Base-by-base conservation (phyloP, 2,797 vertebrate species). In the Danio tinwini region DNA sequence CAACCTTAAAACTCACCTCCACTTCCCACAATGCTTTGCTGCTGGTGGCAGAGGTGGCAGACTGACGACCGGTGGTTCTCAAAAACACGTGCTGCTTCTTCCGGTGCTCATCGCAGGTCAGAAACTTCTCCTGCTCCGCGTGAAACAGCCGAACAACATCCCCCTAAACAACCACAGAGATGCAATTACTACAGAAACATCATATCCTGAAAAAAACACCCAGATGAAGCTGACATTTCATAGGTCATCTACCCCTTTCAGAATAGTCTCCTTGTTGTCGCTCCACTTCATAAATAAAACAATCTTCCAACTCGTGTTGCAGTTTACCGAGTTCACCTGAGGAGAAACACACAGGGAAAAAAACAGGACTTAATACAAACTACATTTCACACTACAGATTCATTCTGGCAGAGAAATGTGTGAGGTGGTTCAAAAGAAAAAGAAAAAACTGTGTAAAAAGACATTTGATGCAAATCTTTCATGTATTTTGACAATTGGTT, bases 221-320 rank as follows among this genome's bases (percentile, higher is more conserved):
- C 8, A 5, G n/a, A 55, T 39, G 2, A 7, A 7, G 5, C 29
- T 10, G 11, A 17, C 5, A 44, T 42, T 16, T 21, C 13, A 73
- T 7, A 16, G 0, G 5, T 12, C 63, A 72, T 68, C 12, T 81
- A 99, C 97, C 93, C 97, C 97, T 92, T 99, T 99, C 2, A 99
- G 90, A 82, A 98, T 95, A 85, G 95, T 92, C 40, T 99, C 97
- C 86, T 98, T 97, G 88, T 99, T 99, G 87, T 99, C 97, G 0
- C 96, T 95, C 97, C 97, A 98, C 88, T 99, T 98, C 97, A 99
- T 98, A 81, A 99, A 99, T 74, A 99, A 93, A 67, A 99, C 97
- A 1, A 99, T 97, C 89, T 99, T 99, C 97, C 97, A 99, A 92
- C 97, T 99, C 52, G 97, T 99, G 87, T 96, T 99, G 88, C 97